Percentiles rank a stretch among this genome's conserved stretches.
These are phyloP conservation scores for Antheraea assamensis DNA, from an alignment of 2,888 invertebrate genomes.

Conservation along the genomic window DNA sequence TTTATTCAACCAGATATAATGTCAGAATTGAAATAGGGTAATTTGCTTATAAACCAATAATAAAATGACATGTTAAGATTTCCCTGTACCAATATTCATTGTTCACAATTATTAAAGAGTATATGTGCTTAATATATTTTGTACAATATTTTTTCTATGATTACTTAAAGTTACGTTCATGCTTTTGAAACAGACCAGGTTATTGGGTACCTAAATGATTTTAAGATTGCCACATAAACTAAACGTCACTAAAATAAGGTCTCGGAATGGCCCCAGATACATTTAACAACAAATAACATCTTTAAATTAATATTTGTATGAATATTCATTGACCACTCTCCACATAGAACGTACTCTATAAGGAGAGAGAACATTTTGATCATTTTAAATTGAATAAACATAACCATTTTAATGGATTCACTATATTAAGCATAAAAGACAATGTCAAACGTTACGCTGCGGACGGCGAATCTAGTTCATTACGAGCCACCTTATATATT, in stretches of 20 bases:
- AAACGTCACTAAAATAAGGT: neutral
- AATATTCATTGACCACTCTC: neutral
- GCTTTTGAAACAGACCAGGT: neutral
- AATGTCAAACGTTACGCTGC: constrained; percentile 18
- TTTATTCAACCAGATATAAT: neutral
- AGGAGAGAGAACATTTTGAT: neutral
- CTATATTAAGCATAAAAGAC: constrained; percentile 21
- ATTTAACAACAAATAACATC: neutral
- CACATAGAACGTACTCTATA: neutral
- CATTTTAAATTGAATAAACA: neutral
- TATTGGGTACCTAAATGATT: neutral
- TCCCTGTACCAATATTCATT: neutral
- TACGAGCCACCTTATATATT: constrained; percentile 41
- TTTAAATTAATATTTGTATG: neutral
- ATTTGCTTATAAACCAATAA: neutral
- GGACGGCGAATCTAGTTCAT: constrained; percentile 35
- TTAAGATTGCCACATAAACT: neutral
- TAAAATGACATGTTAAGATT: neutral
- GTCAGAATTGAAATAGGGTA: neutral
- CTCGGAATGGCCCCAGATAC: neutral
- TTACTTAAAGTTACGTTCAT: neutral
- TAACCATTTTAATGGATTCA: constrained; percentile 18
- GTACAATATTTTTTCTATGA: neutral
- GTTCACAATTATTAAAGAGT: neutral
- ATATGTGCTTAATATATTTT: neutral